Conservation (phyloP, 2,113 vertebrate species). For the Sinosuthora webbiana region DNA sequence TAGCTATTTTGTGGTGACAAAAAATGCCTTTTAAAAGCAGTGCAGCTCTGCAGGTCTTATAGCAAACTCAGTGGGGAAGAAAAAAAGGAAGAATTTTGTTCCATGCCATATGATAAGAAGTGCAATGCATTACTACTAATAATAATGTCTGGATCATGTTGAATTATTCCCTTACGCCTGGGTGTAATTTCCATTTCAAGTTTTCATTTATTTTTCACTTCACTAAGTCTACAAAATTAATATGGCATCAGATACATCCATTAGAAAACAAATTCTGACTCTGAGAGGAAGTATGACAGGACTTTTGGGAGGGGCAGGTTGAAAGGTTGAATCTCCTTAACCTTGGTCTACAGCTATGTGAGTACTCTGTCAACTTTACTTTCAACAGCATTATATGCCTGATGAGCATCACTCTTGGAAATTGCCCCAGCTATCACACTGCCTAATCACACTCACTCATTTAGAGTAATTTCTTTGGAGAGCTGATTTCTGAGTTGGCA, state of each 20-base stretch:
- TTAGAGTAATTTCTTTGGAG: not conserved
- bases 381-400: not conserved
- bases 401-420: not conserved
- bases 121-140: not conserved
- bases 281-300: not conserved
- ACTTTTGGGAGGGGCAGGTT: not conserved
- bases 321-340: not conserved
- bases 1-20: not conserved
- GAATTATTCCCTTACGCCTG: not conserved
- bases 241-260: not conserved
- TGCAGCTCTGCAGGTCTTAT: not conserved
- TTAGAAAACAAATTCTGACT: not conserved
- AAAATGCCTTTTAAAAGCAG: not conserved
- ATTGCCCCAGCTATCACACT: not conserved
- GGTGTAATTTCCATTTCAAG: not conserved
- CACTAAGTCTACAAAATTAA: not conserved
- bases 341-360: not conserved
- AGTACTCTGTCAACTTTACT: not conserved
- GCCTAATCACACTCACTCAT: not conserved
- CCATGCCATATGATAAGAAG: fast-evolving
- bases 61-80: not conserved
- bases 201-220: constrained; percentile 3
- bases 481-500: not conserved
- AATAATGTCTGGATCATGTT: not conserved
- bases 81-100: not conserved